Base-by-base conservation (phyloP, 1,140 invertebrate species). In the Drosophila eugracilis region DNA sequence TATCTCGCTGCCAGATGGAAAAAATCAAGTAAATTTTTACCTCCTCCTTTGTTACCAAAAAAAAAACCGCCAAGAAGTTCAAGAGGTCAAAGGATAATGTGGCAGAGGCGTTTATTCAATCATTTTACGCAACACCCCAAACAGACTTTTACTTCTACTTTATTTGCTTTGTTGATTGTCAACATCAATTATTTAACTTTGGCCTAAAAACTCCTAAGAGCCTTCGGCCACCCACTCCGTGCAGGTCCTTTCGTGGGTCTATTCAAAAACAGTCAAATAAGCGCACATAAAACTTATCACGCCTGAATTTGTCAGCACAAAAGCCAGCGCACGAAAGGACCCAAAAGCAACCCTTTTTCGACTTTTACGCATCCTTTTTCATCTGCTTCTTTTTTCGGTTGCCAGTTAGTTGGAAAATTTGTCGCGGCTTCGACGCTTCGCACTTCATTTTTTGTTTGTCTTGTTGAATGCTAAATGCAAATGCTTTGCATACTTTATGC, bases 151-250 rank as follows among this genome's bases (percentile, higher is more conserved):
- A 32, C 80, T 62, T 63, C 47, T 85, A 77, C 81, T 86, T 88
- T 89, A 88, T 90, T 90, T 90, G 83, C 79, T 72, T 77, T 79
- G 75, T 73, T 90, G 88, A 90, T 90, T 90, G 88, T 90, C 88
- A 88, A 83, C 88, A 90, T 90, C 88, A 90, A 90, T 90, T 90
- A 90, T 90, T 90, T 88, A 90, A 88, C 85, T 88, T 89, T 88
- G 75, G 83, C 70, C 83, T 63, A 74, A 84, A 59, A 60, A 77
- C 66, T 73, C 54, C 22, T 59, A 10, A 28, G 37, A 39, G 49
- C 30, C 30, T 49, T 55, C n/a, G 57, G 28, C 63, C 24, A 24
- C n/a, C 6, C 24, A 28, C 50, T 26, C 34, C 22, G 10, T 22
- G 10, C 12, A 28, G 60, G 36, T 49, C 45, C 49, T 26, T 58